phyloP scores from a whole-genome alignment of 92 coral and sea anemone genomes.

The Siderastrea radians region DNA sequence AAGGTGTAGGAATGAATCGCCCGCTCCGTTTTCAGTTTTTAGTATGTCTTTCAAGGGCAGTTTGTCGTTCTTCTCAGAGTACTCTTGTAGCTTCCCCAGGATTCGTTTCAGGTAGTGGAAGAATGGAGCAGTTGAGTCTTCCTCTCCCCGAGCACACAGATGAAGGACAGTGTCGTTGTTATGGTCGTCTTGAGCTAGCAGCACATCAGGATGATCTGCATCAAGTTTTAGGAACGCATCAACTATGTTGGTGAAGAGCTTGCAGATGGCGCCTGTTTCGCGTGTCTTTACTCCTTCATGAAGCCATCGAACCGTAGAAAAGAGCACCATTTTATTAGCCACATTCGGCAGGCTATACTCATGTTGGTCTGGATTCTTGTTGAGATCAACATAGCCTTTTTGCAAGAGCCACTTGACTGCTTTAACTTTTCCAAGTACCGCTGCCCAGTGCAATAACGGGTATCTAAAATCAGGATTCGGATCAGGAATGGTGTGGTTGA shows the following conservation, averaged over 20 bases:
- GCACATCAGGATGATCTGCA: neutral
- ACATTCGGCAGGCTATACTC: neutral
- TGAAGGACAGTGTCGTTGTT: neutral
- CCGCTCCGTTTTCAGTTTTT: neutral
- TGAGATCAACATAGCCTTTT: neutral
- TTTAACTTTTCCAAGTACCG: neutral
- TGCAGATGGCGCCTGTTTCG: neutral
- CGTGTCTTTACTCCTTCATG: neutral
- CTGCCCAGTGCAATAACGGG: neutral
- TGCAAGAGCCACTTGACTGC: neutral
- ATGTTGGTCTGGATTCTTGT: neutral
- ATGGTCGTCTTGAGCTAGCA: neutral
- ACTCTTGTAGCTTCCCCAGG: neutral
- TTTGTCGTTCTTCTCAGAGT: neutral
- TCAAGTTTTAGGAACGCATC: neutral
- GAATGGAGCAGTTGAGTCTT: neutral
- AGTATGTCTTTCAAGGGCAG: fast-evolving
- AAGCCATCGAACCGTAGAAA: neutral
- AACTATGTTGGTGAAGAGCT: neutral
- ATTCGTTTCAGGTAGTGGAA: neutral
- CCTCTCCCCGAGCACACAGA: neutral
- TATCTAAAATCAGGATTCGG: neutral
- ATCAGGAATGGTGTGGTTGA: neutral
- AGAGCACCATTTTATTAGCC: neutral
- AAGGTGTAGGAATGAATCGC: neutral